phyloP scores from a whole-genome alignment of 1,140 invertebrate species.

The Capitella teleta region DNA sequence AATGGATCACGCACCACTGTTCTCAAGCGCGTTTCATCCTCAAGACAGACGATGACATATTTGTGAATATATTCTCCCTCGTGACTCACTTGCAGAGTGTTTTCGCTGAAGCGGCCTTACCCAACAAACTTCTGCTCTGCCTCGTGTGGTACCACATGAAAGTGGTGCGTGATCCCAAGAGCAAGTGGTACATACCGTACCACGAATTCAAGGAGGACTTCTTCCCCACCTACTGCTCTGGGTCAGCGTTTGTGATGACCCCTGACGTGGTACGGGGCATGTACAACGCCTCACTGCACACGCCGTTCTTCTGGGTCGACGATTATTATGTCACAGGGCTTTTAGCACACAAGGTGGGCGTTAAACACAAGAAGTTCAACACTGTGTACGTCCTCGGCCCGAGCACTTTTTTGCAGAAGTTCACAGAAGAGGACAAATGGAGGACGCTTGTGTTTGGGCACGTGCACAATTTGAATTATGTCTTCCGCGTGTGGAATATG shows the following conservation, averaged over 20 bases:
- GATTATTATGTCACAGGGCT: conserved; percentile 41
- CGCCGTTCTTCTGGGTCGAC: conserved; percentile 41
- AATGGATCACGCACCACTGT: conserved; percentile 61
- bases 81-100: conserved; percentile 10
- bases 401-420: conserved; percentile 9
- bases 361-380: conserved; percentile 16
- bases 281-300: conserved; percentile 24
- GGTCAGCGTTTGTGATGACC: conserved; percentile 40
- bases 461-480: conserved; percentile 10
- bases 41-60: conserved; percentile 48
- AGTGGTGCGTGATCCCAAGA: conserved; percentile 31
- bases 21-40: conserved; percentile 45
- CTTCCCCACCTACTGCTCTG: conserved; percentile 44
- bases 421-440: conserved; percentile 5
- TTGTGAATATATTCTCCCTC: conserved; percentile 33
- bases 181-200: conserved; percentile 41
- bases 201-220: conserved; percentile 33
- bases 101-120: conserved; percentile 1
- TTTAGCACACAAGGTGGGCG: conserved; percentile 19
- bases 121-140: conserved; percentile 21
- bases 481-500: conserved; percentile 1
- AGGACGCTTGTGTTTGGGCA: conserved; percentile 6
- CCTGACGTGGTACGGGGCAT: conserved; percentile 32
- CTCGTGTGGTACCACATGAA: conserved; percentile 29
- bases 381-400: conserved; percentile 6